A percentile compares a stretch with the other conserved stretches of the same genome.
phyloP scores from a whole-genome alignment of 2,113 vertebrate genomes.

The Eudorcas thomsonii region DNA sequence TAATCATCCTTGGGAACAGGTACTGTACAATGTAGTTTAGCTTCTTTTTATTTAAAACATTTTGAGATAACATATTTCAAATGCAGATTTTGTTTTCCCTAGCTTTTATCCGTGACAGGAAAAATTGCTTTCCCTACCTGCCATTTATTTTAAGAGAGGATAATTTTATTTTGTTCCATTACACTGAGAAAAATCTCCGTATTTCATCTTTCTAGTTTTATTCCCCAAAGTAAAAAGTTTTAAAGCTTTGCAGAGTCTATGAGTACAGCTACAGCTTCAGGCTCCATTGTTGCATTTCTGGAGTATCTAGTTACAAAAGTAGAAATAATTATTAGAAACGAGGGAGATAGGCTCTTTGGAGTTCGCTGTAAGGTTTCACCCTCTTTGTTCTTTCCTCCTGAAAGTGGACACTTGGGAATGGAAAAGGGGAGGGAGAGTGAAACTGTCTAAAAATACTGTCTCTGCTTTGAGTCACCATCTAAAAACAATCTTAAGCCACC shows the following conservation, averaged over 20 bases:
- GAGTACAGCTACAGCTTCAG: conserved; percentile 25
- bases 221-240: conserved; percentile 35
- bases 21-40: not conserved
- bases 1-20: conserved; percentile 15
- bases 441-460: not conserved
- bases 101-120: conserved; percentile 42
- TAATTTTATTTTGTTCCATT: conserved; percentile 55
- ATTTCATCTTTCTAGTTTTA: conserved; percentile 45
- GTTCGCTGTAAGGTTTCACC: not conserved
- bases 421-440: not conserved
- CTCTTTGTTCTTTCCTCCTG: not conserved
- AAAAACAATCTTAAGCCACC: conserved; percentile 30
- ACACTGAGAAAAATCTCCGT: conserved; percentile 52
- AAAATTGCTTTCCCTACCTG: conserved; percentile 46
- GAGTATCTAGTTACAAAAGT: not conserved
- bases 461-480: not conserved
- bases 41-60: conserved; percentile 48
- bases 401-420: not conserved
- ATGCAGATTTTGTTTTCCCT: conserved; percentile 45
- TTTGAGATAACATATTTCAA: conserved; percentile 38
- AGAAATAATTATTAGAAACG: conserved; percentile 6
- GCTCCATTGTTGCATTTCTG: not conserved
- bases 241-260: conserved; percentile 43
- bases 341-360: not conserved
- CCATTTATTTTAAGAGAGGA: conserved; percentile 62